These are phyloP conservation scores for Hirtodrosophila alboralis DNA, from an alignment of 2,888 invertebrate genomes.

Conservation along the genomic window DNA sequence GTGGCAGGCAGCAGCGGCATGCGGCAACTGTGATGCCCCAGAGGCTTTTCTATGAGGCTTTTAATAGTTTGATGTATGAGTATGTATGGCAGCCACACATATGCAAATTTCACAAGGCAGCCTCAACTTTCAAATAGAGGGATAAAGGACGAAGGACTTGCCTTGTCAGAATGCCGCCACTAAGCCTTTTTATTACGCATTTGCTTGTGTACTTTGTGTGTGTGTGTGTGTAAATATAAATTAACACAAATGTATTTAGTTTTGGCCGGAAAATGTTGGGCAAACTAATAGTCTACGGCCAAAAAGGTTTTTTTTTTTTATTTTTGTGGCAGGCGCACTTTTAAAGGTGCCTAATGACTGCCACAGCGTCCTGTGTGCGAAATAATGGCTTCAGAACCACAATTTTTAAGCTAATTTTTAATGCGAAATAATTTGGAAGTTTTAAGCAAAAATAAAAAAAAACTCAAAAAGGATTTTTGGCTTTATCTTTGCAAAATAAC, in stretches of 20 bases:
- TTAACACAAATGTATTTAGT: conserved; percentile 80
- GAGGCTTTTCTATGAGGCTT: conserved; percentile 70
- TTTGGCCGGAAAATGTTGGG: conserved; percentile 48
- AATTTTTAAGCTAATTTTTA: conserved; percentile 64
- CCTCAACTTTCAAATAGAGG: conserved; percentile 1
- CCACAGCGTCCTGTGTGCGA: conserved; percentile 4
- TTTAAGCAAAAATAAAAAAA: too few relatives aligned
- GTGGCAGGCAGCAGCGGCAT: neutral
- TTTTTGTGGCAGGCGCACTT: conserved; percentile 13
- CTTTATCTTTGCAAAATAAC: too few relatives aligned
- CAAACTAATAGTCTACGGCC: conserved; percentile 53
- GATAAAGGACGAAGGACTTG: conserved; percentile 8
- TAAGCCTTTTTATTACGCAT: conserved; percentile 60
- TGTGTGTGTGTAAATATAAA: conserved; percentile 44
- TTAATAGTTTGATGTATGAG: conserved; percentile 79
- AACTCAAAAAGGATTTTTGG: conserved; percentile 31
- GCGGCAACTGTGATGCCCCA: conserved; percentile 42
- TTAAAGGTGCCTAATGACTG: conserved; percentile 61
- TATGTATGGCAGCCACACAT: conserved; percentile 47
- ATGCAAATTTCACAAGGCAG: conserved; percentile 67
- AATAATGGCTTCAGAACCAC: conserved; percentile 51
- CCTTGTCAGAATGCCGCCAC: conserved; percentile 46
- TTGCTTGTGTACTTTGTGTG: conserved; percentile 11
- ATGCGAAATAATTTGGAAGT: too few relatives aligned
- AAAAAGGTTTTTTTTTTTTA: conserved; percentile 6